Base-by-base conservation (phyloP, 2,888 invertebrate genomes). In the Aricia artaxerxes region DNA sequence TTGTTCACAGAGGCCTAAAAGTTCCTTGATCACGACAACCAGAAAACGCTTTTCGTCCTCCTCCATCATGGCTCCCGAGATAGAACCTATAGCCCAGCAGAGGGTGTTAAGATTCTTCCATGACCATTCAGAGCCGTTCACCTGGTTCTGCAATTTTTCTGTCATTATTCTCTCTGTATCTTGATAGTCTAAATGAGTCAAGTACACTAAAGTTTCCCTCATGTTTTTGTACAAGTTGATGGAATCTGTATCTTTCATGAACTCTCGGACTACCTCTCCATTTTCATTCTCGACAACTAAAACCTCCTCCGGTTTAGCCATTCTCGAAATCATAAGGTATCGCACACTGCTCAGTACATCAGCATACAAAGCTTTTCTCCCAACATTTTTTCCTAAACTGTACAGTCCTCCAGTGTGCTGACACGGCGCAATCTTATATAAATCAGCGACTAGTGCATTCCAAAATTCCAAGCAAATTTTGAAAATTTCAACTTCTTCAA, bases 281-380 rank as follows among this genome's bases (percentile, higher is more conserved):
- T 99, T 99, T 90, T 99, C 99, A 95, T 99, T 99, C 93, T 99
- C 99, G 69, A 99, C 99, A 75, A 99, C 99, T 81, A 99, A 95
- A 60, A 99, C 99, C 94, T 99, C 99, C 92, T 99, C 99, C 0
- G 99, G 99, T 91, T 99, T 99, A 31, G 99, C 99, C 99, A 99
- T 99, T 85, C 99, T 96, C 81, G 98, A 98, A 87, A 99, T 99
- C 99, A 99, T 99, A 76, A 99, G 99, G 87, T 98, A 98, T 73
- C 99, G 96, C 69, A 99, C 97, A 94, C 97, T 97, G 81, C 97
- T 97, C 80, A 98, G 92, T 77, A 98, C 97, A 86, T 97, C 97
- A 80, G 97, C 96, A 89, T 98, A 98, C 84, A 98, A 95, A 81
- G 96, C 95, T 85, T 97, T 95, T 78, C 97, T 95, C 31, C 96